Evolutionary conservation across 2,113 vertebrate species (phyloP).

Genomic region (Vicugna pacos): DNA sequence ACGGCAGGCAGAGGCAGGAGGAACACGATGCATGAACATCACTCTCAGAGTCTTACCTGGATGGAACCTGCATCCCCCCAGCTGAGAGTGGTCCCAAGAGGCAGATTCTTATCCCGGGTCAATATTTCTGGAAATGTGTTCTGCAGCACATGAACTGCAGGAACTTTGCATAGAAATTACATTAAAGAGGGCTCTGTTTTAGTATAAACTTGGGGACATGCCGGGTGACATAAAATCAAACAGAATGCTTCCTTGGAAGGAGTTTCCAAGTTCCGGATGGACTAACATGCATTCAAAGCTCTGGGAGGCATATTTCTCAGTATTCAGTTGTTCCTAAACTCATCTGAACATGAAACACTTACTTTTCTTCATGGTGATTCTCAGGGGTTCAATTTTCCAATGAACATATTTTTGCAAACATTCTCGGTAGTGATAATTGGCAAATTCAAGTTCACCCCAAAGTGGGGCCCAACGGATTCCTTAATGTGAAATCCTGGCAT

Average conservation of each 20-base stretch:
- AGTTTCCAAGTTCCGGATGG: background rate
- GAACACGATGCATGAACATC: background rate
- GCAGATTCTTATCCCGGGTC: background rate
- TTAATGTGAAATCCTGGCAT: background rate
- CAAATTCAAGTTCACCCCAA: constrained; percentile 15
- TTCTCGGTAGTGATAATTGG: background rate
- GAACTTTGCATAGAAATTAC: constrained; percentile 12
- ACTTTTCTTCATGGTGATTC: background rate
- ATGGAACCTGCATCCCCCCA: background rate
- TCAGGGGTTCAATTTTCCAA: background rate
- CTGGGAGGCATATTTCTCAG: fast-evolving
- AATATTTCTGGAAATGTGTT: constrained; percentile 34
- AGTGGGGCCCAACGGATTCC: background rate
- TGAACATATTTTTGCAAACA: background rate
- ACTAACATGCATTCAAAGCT: background rate
- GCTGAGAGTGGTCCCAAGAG: background rate
- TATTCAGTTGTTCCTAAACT: background rate
- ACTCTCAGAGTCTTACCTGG: background rate
- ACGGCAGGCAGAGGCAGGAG: background rate
- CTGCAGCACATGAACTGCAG: background rate
- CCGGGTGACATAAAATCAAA: background rate
- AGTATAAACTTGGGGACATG: background rate
- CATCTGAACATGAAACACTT: background rate
- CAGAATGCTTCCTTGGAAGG: background rate
- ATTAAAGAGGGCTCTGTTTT: background rate